These are phyloP conservation scores for Bettongia penicillata DNA, from an alignment of 2,113 vertebrate species.

Conservation along the genomic window DNA sequence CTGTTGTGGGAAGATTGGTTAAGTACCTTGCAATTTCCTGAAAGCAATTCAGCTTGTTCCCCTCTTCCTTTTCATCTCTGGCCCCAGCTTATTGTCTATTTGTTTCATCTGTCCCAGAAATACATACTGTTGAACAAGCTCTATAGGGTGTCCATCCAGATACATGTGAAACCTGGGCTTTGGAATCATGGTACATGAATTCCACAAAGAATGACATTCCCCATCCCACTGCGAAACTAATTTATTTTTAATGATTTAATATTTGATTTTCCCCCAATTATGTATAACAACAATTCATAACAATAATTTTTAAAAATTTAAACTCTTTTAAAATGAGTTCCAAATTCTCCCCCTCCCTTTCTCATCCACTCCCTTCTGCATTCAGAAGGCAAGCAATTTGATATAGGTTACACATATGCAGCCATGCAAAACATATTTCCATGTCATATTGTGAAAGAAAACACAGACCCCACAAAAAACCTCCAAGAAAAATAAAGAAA, in stretches of 20 bases:
- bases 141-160: not conserved
- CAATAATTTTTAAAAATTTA: not conserved
- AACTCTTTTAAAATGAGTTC: not conserved
- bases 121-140: not conserved
- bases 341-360: not conserved
- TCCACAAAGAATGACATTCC: not conserved
- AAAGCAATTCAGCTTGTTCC: not conserved
- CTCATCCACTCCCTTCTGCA: too few species aligned
- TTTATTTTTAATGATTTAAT: not conserved
- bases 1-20: not conserved
- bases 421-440: not conserved
- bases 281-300: not conserved
- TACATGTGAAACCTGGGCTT: not conserved
- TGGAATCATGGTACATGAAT: not conserved
- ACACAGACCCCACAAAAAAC: not conserved
- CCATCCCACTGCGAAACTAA: not conserved
- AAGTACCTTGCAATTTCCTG: not conserved
- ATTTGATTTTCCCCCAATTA: not conserved
- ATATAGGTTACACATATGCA: not conserved
- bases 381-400: not conserved
- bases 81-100: not conserved
- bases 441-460: not conserved
- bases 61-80: not conserved
- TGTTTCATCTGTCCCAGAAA: not conserved
- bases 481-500: not conserved